Percentiles rank a stretch among this genome's conserved stretches.
phyloP scores from a whole-genome alignment of 2,113 vertebrate species.

The Eretmochelys imbricata region DNA sequence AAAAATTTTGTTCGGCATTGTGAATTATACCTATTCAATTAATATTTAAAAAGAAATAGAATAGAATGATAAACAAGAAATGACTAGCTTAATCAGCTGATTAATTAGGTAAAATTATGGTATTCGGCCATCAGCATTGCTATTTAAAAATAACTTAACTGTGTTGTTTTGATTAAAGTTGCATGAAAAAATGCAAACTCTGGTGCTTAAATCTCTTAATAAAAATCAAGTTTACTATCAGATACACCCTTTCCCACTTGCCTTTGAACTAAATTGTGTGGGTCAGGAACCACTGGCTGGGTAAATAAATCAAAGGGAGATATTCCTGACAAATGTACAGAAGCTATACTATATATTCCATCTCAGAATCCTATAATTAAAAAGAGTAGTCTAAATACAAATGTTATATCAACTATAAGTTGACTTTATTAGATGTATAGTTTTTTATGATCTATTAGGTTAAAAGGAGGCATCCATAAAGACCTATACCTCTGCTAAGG shows the following conservation, averaged over 20 bases:
- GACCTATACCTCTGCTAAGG: background rate
- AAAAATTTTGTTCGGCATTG: background rate
- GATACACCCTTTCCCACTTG: slow-evolving; percentile 39
- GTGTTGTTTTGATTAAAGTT: slow-evolving; percentile 56
- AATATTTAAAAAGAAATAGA: slow-evolving; percentile 64
- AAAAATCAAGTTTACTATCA: slow-evolving; percentile 48
- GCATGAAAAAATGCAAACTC: background rate
- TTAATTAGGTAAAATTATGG: slow-evolving; percentile 68
- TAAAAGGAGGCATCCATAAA: slow-evolving; percentile 15
- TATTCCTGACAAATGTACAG: background rate
- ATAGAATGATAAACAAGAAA: slow-evolving; percentile 48
- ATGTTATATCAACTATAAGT: slow-evolving; percentile 32
- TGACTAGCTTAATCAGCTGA: slow-evolving; percentile 49
- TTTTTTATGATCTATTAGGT: slow-evolving; percentile 16
- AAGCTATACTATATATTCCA: slow-evolving; percentile 11
- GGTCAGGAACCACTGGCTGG: slow-evolving; percentile 18
- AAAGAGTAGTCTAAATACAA: slow-evolving; percentile 38
- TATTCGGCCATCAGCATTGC: background rate
- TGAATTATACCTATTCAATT: slow-evolving; percentile 27
- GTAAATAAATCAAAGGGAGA: slow-evolving; percentile 61
- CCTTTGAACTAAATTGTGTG: slow-evolving; percentile 27
- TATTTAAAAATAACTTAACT: slow-evolving; percentile 49
- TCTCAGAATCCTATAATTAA: background rate
- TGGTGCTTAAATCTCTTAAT: slow-evolving; percentile 36
- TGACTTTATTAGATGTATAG: slow-evolving; percentile 24